A percentile compares a stretch with the other conserved stretches of the same genome.
Conservation (phyloP, 2,113 vertebrate species). For the Coryphaenoides rupestris region DNA sequence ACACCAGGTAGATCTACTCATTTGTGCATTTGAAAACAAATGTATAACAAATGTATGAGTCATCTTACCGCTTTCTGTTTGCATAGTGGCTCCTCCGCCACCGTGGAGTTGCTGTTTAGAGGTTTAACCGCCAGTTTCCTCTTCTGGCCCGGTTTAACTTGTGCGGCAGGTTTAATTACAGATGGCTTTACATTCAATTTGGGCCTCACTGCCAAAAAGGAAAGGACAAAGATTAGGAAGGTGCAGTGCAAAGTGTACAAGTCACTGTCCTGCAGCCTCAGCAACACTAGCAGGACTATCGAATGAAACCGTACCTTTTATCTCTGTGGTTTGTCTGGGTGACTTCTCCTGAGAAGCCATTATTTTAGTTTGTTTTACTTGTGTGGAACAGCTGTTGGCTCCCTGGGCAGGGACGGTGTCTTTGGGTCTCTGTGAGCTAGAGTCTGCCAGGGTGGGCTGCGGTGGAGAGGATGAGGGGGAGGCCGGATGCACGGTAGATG, state of each 20-base stretch:
- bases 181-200: constrained; percentile 84
- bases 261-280: neutral
- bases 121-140: constrained; percentile 79
- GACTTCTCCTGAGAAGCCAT: constrained; percentile 26
- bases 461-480: neutral
- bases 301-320: constrained; percentile 57
- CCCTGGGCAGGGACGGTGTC: neutral
- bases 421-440: neutral
- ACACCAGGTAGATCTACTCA: too few relatives aligned
- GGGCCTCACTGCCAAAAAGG: constrained; percentile 74
- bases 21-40: neutral
- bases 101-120: constrained; percentile 55
- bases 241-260: neutral
- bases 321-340: constrained; percentile 30
- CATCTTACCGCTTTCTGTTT: constrained; percentile 37
- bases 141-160: constrained; percentile 73
- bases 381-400: neutral
- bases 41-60: neutral
- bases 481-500: neutral
- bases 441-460: neutral
- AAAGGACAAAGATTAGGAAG: neutral
- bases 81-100: constrained; percentile 14
- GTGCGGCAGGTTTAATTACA: constrained; percentile 71
- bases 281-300: too few relatives aligned
- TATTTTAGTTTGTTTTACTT: neutral